These are phyloP conservation scores for Anomalospiza imberbis DNA, from an alignment of 2,797 vertebrate species.

Conservation along the genomic window DNA sequence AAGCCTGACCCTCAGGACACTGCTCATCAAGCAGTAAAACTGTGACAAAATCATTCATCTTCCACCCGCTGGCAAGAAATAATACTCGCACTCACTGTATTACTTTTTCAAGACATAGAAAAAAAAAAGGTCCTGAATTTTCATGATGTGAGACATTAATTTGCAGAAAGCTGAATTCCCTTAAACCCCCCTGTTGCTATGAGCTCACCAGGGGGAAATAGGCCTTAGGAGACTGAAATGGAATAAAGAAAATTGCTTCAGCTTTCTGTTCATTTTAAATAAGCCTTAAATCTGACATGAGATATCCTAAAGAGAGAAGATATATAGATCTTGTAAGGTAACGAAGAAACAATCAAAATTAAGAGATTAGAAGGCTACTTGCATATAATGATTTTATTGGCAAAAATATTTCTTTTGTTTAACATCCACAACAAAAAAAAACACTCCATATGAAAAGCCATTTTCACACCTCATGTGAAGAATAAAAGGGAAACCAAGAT, in stretches of 20 bases:
- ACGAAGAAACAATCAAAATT: constrained; percentile 78
- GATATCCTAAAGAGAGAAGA: constrained; percentile 80
- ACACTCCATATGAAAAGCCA: neutral
- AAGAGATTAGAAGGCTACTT: constrained; percentile 73
- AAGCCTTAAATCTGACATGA: constrained; percentile 84
- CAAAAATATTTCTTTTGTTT: constrained; percentile 59
- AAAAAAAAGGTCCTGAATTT: constrained; percentile 82
- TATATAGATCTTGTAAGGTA: constrained; percentile 76
- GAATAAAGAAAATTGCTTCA: constrained; percentile 87
- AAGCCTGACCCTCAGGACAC: constrained; percentile 88
- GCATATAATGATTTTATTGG: constrained; percentile 49
- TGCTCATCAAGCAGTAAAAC: constrained; percentile 89
- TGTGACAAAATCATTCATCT: constrained; percentile 89
- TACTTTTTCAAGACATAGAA: constrained; percentile 82
- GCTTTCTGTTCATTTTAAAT: constrained; percentile 88
- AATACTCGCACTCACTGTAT: constrained; percentile 86
- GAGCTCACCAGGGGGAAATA: constrained; percentile 83
- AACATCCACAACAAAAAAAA: constrained; percentile 18
- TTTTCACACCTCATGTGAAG: constrained; percentile 18
- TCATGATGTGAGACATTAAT: constrained; percentile 88
- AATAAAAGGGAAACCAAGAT: constrained; percentile 37
- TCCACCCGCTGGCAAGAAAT: constrained; percentile 88
- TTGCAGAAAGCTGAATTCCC: constrained; percentile 86
- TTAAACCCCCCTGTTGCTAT: constrained; percentile 85
- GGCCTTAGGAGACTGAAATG: constrained; percentile 85